These are phyloP conservation scores for Calosoma granatense DNA, from an alignment of 1,140 invertebrate genomes.

Conservation along the genomic window DNA sequence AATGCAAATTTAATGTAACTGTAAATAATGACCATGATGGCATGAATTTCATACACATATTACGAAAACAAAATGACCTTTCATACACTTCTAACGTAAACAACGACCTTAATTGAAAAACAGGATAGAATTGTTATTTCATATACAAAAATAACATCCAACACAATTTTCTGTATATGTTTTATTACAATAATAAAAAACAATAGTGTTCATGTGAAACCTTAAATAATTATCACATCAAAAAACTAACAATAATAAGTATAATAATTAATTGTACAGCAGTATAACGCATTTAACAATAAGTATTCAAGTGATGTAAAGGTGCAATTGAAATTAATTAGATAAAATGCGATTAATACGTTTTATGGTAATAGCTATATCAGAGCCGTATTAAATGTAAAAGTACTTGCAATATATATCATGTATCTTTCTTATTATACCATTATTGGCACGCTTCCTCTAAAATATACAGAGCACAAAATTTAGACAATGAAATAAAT, in stretches of 20 bases:
- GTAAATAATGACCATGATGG: no score
- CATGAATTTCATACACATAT: no score
- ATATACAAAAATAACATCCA: no score
- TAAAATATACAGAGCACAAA: neutral
- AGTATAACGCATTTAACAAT: conserved; percentile 2
- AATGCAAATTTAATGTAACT: no score
- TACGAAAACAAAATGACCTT: no score
- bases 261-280: neutral
- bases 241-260: neutral
- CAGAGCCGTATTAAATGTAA: no score
- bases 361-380: neutral
- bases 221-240: conserved; percentile 5
- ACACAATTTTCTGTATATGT: no score
- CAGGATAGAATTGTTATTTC: no score
- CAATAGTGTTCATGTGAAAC: neutral
- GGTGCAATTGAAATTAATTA: neutral
- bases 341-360: neutral
- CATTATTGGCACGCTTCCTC: neutral
- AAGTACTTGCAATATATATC: no score
- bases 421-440: neutral
- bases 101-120: no score
- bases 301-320: neutral
- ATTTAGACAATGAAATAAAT: neutral
- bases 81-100: no score
- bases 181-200: no score